Evolutionary conservation across 2,797 vertebrate species (phyloP).

Genomic region (Platyrinchus mystaceus): DNA sequence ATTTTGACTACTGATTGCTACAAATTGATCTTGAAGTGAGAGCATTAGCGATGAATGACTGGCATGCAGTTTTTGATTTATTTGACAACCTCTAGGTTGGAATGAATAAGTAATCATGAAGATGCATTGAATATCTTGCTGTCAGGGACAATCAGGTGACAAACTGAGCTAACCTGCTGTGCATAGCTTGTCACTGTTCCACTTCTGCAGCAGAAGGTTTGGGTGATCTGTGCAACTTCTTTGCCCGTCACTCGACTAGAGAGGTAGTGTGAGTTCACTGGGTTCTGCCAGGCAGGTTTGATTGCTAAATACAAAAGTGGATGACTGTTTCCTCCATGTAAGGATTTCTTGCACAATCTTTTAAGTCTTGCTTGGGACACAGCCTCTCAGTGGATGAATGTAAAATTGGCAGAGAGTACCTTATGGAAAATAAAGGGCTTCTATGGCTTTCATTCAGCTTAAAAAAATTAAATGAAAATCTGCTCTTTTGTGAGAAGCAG

Average conservation of each 20-base stretch:
- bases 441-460: neutral
- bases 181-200: neutral
- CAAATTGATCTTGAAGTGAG: neutral
- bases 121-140: neutral
- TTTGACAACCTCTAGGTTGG: neutral
- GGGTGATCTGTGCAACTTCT: neutral
- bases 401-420: neutral
- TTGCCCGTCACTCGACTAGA: neutral
- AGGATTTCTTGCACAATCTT: neutral
- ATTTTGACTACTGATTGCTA: neutral
- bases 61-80: neutral
- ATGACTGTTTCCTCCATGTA: neutral
- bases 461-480: neutral
- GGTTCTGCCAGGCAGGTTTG: neutral
- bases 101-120: neutral
- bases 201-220: neutral
- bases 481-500: neutral
- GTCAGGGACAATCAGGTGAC: neutral
- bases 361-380: neutral
- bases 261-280: neutral
- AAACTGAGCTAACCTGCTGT: neutral
- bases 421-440: neutral
- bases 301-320: neutral
- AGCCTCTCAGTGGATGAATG: neutral
- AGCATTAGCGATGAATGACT: neutral